Percentiles rank a stretch among this genome's conserved stretches.
phyloP scores from a whole-genome alignment of 2,797 vertebrate genomes.

The Tinamus major region DNA sequence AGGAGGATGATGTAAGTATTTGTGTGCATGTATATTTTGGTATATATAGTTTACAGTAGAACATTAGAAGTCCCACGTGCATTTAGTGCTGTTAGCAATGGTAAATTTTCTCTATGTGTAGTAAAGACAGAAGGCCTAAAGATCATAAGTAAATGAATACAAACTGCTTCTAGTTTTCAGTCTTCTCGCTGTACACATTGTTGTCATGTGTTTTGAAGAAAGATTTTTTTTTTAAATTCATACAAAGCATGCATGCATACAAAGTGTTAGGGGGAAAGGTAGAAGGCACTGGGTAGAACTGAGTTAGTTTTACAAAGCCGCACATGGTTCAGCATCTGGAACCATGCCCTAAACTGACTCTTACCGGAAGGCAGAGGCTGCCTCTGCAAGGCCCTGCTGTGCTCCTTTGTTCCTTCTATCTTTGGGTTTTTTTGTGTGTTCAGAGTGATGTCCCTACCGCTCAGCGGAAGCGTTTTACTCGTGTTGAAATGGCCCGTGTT shows the following conservation, averaged over 20 bases:
- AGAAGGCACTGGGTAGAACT: not conserved
- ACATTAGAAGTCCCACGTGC: fast-evolving
- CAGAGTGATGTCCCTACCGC: slow-evolving; percentile 91
- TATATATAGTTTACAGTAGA: not conserved
- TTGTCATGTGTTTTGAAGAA: not conserved
- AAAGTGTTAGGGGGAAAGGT: not conserved
- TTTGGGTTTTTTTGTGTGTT: not conserved
- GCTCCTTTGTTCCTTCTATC: not conserved
- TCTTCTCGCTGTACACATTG: not conserved
- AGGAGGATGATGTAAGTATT: slow-evolving; percentile 93
- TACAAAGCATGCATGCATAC: not conserved
- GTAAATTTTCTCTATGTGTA: not conserved
- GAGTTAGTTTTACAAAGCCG: not conserved
- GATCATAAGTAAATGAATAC: not conserved
- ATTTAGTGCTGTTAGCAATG: not conserved
- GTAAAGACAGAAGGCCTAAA: not conserved
- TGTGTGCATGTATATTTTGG: not conserved
- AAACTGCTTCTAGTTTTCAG: not conserved
- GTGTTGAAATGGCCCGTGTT: slow-evolving; percentile 92
- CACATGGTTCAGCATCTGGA: not conserved
- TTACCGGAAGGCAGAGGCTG: not conserved
- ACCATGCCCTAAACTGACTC: not conserved
- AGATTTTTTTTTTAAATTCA: not conserved
- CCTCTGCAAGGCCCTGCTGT: not conserved
- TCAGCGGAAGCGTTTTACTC: slow-evolving; percentile 90